Evolutionary conservation across 2,888 invertebrate genomes (phyloP), one percentile per base, ranked within the genome.

Genomic region (Macaria notata): DNA sequence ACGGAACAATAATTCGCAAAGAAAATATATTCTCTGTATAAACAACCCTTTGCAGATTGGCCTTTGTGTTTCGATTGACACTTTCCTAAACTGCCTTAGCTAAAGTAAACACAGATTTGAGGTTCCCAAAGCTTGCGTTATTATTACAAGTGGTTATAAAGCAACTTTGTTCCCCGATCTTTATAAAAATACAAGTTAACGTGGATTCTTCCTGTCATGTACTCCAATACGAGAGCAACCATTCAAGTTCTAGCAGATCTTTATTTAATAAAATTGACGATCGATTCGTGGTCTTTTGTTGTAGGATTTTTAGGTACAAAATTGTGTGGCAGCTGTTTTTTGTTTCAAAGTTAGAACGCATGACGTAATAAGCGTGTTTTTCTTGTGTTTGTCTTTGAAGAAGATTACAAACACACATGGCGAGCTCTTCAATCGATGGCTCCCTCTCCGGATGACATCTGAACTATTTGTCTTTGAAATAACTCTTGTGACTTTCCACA

Each of bases 401-500:
- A 71, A 82, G 83, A 88, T 83, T 83, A 80, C 84, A 88, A 90
- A 88, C 81, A 87, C 83, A 82, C 78, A 79, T 79, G 80, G 81
- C 48, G 58, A 59, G 58, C 80, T 74, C 83, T 85, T 79, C 83
- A 84, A 81, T 83, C 81, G 79, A 83, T 79, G 75, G 78, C 73
- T 69, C 75, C 72, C 79, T 75, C 73, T 66, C 72, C 66, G 73
- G 69, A 78, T 79, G 81, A 84, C 83, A 83, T 84, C 78, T 80
- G 76, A 84, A 83, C 83, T 89, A 84, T 90, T 88, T 88, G 88
- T 87, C 82, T 88, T 87, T 70, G 73, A 80, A 87, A 87, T 86
- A 84, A 79, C 85, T 19, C 19, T 85, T 78, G 76, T 75, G 82
- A 81, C 81, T 84, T 83, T 85, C 81, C 83, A 81, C 74, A 73